Evolutionary conservation across 2,888 invertebrate species (phyloP).

Genomic region (Lasioglossum oenotherae): DNA sequence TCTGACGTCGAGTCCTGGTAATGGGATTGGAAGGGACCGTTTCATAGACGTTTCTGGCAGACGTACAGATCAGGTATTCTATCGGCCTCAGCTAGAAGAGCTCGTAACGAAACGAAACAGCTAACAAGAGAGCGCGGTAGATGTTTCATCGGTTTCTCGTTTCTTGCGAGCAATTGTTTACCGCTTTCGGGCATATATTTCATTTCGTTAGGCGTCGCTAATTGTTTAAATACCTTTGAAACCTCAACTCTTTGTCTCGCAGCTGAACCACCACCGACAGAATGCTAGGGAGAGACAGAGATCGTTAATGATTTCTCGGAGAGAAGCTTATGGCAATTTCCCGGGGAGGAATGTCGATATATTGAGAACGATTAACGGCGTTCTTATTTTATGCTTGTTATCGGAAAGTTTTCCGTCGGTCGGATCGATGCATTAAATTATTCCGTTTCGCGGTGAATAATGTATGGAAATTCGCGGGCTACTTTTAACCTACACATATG

Average conservation of each 20-base stretch:
- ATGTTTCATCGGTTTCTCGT: not conserved
- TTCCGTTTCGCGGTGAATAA: not conserved
- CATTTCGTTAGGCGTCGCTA: not conserved
- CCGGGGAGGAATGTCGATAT: not conserved
- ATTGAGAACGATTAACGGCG: not conserved
- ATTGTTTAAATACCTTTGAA: not conserved
- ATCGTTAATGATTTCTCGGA: not conserved
- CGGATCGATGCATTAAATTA: not conserved
- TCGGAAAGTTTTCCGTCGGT: not conserved
- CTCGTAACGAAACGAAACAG: not conserved
- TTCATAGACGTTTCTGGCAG: slow-evolving; percentile 1
- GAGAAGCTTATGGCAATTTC: not conserved
- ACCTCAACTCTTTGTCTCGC: not conserved
- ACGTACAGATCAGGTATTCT: not conserved
- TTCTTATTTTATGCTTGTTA: not conserved
- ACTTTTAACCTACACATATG: not conserved
- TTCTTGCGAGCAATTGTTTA: not conserved
- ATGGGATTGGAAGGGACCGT: not conserved
- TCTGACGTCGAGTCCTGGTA: not conserved
- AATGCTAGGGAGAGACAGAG: not conserved
- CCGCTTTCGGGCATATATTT: not conserved
- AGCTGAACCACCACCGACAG: not conserved
- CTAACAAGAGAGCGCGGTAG: not conserved
- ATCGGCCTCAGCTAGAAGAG: not conserved
- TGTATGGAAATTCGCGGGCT: not conserved